Percentiles rank a stretch among this genome's conserved stretches.
These are phyloP conservation scores for Microvelia longipes DNA, from an alignment of 1,140 invertebrate species.

Conservation along the genomic window DNA sequence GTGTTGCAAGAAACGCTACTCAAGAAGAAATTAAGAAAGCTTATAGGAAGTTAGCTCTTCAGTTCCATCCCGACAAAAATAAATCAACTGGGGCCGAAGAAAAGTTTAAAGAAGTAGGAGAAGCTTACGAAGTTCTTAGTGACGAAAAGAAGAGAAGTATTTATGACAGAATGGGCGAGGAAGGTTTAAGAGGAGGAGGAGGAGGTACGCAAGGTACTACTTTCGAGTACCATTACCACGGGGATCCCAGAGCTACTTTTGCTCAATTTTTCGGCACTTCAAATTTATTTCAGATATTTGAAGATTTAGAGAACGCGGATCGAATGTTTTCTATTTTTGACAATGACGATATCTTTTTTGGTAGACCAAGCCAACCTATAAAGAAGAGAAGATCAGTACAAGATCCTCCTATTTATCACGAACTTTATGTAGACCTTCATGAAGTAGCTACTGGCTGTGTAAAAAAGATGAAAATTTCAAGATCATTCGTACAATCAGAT, in stretches of 20 bases:
- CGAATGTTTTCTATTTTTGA: slow-evolving; percentile 39
- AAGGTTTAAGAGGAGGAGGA: slow-evolving; percentile 62
- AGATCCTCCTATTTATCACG: slow-evolving; percentile 90
- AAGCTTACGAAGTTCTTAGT: slow-evolving; percentile 62
- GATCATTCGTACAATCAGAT: slow-evolving; percentile 70
- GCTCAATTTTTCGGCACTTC: slow-evolving; percentile 51
- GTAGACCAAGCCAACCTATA: neutral
- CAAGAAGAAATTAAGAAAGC: slow-evolving; percentile 91
- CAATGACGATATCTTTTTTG: slow-evolving; percentile 48
- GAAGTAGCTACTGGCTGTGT: slow-evolving; percentile 84
- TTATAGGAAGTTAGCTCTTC: slow-evolving; percentile 91
- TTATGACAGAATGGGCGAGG: slow-evolving; percentile 61
- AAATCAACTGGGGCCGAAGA: slow-evolving; percentile 82
- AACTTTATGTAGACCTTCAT: slow-evolving; percentile 85
- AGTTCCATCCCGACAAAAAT: slow-evolving; percentile 95
- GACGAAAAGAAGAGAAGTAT: slow-evolving; percentile 46
- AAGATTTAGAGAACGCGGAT: slow-evolving; percentile 40
- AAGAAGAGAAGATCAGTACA: slow-evolving; percentile 29
- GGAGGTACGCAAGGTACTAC: slow-evolving; percentile 26
- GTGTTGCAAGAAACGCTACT: slow-evolving; percentile 70
- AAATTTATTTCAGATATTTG: slow-evolving; percentile 51
- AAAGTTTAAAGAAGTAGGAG: slow-evolving; percentile 12
- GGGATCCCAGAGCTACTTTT: slow-evolving; percentile 62
- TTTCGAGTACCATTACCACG: slow-evolving; percentile 70
- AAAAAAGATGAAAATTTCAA: slow-evolving; percentile 99